phyloP scores from a whole-genome alignment of 2,113 vertebrate genomes.

The Ramphastos sulfuratus region DNA sequence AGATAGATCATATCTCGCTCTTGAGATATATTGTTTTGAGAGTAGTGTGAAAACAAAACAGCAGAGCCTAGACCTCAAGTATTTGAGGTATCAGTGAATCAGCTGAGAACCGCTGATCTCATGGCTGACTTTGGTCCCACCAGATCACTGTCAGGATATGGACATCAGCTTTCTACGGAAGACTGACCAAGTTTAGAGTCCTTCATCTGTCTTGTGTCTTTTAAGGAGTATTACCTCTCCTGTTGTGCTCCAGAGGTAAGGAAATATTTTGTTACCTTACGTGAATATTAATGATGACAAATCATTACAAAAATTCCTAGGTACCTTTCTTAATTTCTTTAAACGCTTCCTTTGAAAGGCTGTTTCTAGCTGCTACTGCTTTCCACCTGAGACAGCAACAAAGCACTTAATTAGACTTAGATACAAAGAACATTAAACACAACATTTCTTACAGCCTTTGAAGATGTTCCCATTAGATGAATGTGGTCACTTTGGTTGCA shows the following conservation, averaged over 20 bases:
- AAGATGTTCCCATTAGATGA: not conserved
- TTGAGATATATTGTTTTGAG: not conserved
- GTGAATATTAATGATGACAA: not conserved
- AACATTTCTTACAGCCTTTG: not conserved
- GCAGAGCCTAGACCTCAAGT: not conserved
- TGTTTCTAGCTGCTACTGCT: not conserved
- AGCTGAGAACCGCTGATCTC: not conserved
- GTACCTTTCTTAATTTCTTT: not conserved
- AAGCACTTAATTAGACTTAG: not conserved
- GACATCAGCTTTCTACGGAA: not conserved
- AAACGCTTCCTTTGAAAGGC: not conserved
- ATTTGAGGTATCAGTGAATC: not conserved
- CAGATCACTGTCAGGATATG: not conserved
- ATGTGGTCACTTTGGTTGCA: not conserved
- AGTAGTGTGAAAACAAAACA: not conserved
- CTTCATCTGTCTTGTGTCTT: not conserved
- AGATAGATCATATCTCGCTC: not conserved
- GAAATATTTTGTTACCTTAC: not conserved
- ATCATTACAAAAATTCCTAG: not conserved
- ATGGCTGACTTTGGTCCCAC: not conserved
- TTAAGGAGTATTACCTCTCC: not conserved
- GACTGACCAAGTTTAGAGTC: not conserved
- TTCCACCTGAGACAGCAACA: not conserved
- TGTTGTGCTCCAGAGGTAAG: not conserved
- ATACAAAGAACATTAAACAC: not conserved